Evolutionary conservation across 2,113 vertebrate genomes (phyloP), one percentile per base, ranked within the genome.

Genomic region (Hucho hucho): DNA sequence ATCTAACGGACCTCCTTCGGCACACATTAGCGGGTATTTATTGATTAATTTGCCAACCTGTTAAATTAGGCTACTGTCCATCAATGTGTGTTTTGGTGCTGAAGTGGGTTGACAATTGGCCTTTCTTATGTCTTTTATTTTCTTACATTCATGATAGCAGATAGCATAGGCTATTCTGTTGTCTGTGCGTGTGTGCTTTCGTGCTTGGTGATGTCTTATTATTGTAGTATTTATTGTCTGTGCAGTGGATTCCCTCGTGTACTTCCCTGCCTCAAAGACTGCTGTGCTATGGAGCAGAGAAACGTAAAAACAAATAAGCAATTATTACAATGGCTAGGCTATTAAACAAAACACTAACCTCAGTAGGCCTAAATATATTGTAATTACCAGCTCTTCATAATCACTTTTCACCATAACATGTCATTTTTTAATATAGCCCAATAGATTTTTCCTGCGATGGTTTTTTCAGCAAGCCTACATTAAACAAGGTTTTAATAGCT

Each of bases 11-110:
- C 75, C 82, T 82, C 81, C 69, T 49, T 87, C 80, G 87, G 87
- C 87, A 86, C 88, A 75, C 87, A 89, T 92, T 91, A 90, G 84
- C 88, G 84, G 90, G 92, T 93, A 90, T 81, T 86, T 88, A 75
- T 83, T 79, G 75, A 64, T 75, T 16, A 28, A 11, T 79, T 20
- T 11, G 58, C 3, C 58, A 43, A 47, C 16, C 37, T 58, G 46
- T 68, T 29, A 46, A 28, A 37, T 37, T 74, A 66, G 37, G 9
- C 28, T 74, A 22, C 37, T 43, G 18, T 43, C 26, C 29, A 46
- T 14, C 64, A 29, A 65, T 61, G 16, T 6, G 24, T 22, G 16
- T 58, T 68, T 65, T 47, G 18, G 47, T 26, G 18, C 29, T n/a
- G 75, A 49, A 46, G 53, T 18, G 68, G 28, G 29, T 22, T 37